Percentiles rank a stretch among this genome's conserved stretches.
These are phyloP conservation scores for Andrena flavipes DNA, from an alignment of 2,888 invertebrate species.

Conservation along the genomic window DNA sequence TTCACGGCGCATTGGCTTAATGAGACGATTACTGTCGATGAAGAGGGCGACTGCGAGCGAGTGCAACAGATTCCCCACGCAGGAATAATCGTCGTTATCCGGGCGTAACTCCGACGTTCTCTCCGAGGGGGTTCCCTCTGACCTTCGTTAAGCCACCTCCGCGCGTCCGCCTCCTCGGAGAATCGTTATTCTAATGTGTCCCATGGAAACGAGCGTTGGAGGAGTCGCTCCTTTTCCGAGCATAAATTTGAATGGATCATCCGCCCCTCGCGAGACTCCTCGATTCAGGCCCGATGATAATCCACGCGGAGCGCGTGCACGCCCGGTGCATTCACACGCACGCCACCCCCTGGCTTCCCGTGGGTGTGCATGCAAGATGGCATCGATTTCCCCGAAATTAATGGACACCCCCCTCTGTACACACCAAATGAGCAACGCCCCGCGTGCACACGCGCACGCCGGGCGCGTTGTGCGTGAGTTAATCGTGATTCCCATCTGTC, in stretches of 20 bases:
- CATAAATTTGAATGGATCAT: conserved; percentile 81
- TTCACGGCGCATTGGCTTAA: conserved; percentile 11
- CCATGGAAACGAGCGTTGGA: conserved; percentile 31
- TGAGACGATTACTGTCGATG: conserved; percentile 43
- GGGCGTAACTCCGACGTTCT: conserved; percentile 30
- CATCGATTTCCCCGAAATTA: conserved; percentile 79
- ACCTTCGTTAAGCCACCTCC: conserved; percentile 66
- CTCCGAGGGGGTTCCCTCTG: conserved; percentile 24
- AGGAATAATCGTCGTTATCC: conserved; percentile 57
- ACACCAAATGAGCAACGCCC: conserved; percentile 82
- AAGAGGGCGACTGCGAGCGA: conserved; percentile 24
- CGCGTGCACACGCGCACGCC: conserved; percentile 43
- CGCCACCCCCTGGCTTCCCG: conserved; percentile 7
- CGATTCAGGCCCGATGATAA: conserved; percentile 26
- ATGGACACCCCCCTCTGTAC: conserved; percentile 73
- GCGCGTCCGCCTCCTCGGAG: conserved; percentile 59
- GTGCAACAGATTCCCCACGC: conserved; percentile 14
- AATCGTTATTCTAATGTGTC: conserved; percentile 76
- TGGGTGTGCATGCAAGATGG: conserved; percentile 49
- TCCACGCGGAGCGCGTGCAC: conserved; percentile 9
- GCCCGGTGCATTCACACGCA: conserved; percentile 14
- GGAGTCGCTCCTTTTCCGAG: conserved; percentile 41
- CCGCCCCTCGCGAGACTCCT: conserved; percentile 17
- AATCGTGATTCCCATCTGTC: conserved; percentile 81
- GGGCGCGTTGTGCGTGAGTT: conserved; percentile 74